Conservation (phyloP, 92 coral and sea anemone genomes). For the Paragorgia papillata region DNA sequence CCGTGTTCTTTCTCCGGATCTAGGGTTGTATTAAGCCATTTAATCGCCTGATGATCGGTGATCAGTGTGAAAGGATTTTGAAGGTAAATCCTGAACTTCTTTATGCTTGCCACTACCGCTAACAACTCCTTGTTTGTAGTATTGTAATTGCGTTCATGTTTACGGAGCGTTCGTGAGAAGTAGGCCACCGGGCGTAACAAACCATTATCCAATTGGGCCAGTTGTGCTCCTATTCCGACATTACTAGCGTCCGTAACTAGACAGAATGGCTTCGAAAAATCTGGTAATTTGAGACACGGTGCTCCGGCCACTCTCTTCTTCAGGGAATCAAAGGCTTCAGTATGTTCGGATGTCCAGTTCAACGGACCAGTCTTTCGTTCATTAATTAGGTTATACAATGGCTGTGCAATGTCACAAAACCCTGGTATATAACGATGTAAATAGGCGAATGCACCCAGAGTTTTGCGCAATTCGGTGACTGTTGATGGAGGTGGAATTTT, state of each 20-base stretch:
- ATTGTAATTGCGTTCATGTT: slow-evolving; percentile 31
- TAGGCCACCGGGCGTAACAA: slow-evolving; percentile 2
- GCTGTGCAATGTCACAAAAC: slow-evolving; percentile 2
- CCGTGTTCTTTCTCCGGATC: too few relatives aligned
- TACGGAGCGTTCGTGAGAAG: slow-evolving; percentile 24
- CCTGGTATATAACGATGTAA: slow-evolving; percentile 12
- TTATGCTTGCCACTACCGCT: too few relatives aligned
- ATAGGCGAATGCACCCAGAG: not conserved
- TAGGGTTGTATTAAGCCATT: too few relatives aligned
- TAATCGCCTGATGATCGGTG: too few relatives aligned
- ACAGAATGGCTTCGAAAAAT: slow-evolving; percentile 23
- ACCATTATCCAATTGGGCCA: slow-evolving; percentile 24
- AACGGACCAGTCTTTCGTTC: too few relatives aligned
- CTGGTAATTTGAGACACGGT: slow-evolving; percentile 32
- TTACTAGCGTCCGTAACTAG: slow-evolving; percentile 22
- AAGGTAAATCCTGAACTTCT: too few relatives aligned
- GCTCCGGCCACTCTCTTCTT: slow-evolving; percentile 11
- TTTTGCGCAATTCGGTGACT: slow-evolving; percentile 5
- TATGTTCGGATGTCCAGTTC: slow-evolving; percentile 14
- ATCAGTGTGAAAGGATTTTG: too few relatives aligned
- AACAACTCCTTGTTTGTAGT: too few relatives aligned
- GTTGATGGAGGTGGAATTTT: slow-evolving; percentile 11
- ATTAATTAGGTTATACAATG: not conserved
- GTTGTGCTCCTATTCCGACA: slow-evolving; percentile 12
- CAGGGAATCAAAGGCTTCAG: not conserved